phyloP scores from a whole-genome alignment of 2,888 invertebrate species.

The Pollenia griseotomentosa region DNA sequence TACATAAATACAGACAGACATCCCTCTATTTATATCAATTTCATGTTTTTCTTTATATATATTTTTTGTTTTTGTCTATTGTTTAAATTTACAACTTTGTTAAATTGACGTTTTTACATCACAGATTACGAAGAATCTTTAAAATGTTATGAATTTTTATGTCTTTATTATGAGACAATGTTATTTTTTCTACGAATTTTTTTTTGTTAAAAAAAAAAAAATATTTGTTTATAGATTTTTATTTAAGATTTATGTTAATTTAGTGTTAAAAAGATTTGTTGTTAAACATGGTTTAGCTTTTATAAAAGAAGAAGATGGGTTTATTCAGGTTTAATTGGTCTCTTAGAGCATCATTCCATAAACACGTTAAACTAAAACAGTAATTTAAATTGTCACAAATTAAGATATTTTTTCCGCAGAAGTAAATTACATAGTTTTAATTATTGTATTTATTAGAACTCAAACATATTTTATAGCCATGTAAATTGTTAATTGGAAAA shows the following conservation, averaged over 20 bases:
- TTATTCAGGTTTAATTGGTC: neutral
- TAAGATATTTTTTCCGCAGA: neutral
- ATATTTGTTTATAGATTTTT: neutral
- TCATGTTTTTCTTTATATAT: neutral
- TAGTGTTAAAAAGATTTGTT: constrained; percentile 12
- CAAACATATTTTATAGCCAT: neutral
- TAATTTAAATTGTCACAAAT: constrained; percentile 28
- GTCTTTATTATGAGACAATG: neutral
- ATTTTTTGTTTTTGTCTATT: neutral
- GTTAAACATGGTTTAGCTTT: constrained; percentile 18
- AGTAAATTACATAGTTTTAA: neutral
- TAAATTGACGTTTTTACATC: constrained; percentile 25
- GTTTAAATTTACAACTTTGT: constrained; percentile 17
- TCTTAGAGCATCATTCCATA: neutral
- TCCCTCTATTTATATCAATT: constrained; percentile 13
- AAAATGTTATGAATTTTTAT: neutral
- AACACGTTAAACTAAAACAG: neutral
- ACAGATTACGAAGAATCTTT: constrained; percentile 22
- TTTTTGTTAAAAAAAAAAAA: neutral
- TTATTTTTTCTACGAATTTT: constrained; percentile 15
- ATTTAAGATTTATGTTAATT: constrained; percentile 5
- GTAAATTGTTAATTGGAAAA: neutral
- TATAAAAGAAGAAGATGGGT: neutral
- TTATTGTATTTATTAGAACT: neutral
- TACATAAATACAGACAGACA: neutral